Base-by-base conservation (phyloP, 2,888 invertebrate species). In the Strigamia transsilvanica region DNA sequence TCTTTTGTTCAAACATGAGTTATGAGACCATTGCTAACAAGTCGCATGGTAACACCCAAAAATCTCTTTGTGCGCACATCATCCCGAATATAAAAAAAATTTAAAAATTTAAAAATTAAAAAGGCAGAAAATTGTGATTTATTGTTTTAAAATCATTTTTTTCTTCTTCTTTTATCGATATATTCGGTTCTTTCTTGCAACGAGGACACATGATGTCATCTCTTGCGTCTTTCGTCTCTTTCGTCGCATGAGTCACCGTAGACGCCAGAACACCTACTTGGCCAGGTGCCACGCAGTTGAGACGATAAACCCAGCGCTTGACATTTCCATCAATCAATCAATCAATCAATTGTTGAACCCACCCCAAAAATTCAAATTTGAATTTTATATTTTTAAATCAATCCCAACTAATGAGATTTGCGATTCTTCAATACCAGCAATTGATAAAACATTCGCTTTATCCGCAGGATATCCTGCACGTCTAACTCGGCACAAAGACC, bases 1-100 rank as follows among this genome's bases (percentile, higher is more conserved):
- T 73, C 73, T 73, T 73, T 73, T 73, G 27, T 27, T 73, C 73
- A 6, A 12, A 32, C 79, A 79, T 79, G 79, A 42, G 79, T 38
- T 79, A 42, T 79, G 79, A 79, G 23, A 18, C 5, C n/a, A 34
- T 4, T 42, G 38, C 42, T 21, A 38, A 56, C 38, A 18, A 38
- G 41, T 15, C 34, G 41, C 1, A 2, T 3, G 41, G 79, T 12
- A 79, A 79, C 79, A 42, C 79, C 79, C 42, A 79, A 79, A 10
- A 27, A 79, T 42, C 79, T 9, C 79, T 23, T 41, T 42, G 41
- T 41, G 38, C 13, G 18, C 2, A 73, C 3, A 73, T 73, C 32
- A 73, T 27, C 27, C 23, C 66, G 7, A 27, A 3, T 3, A 27
- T n/a, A n/a, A n/a, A n/a, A n/a, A n/a, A n/a, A n/a, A n/a, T n/a